phyloP scores from a whole-genome alignment of 2,113 vertebrate genomes.

The Nyctibius bracteatus region DNA sequence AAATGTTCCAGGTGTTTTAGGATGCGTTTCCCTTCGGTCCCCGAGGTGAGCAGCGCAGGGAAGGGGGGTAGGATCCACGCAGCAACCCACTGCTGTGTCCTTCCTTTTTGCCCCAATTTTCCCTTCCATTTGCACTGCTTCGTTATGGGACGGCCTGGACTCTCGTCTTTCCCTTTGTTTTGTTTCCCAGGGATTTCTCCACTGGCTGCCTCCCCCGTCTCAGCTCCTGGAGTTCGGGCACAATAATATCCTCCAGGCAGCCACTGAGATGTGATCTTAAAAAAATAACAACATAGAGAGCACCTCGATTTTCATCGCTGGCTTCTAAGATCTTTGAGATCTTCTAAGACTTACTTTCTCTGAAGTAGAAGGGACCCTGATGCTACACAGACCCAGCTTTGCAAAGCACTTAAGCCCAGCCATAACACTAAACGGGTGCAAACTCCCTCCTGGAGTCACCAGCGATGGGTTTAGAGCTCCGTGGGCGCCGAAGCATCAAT shows the following conservation, averaged over 20 bases:
- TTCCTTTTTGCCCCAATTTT: background rate
- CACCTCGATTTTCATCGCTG: background rate
- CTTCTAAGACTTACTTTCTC: too few relatives aligned
- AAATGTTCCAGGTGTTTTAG: too few relatives aligned
- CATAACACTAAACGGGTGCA: fast-evolving
- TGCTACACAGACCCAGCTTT: background rate
- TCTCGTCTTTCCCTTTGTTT: constrained; percentile 46
- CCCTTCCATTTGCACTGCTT: background rate
- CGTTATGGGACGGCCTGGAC: background rate
- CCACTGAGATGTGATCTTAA: background rate
- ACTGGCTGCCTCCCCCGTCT: background rate
- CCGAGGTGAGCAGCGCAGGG: too few relatives aligned
- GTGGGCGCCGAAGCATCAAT: fast-evolving
- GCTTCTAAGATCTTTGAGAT: background rate
- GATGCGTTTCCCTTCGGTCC: too few relatives aligned
- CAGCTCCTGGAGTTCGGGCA: background rate
- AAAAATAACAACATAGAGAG: background rate
- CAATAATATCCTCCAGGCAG: background rate
- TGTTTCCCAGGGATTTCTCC: constrained; percentile 36
- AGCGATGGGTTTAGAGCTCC: fast-evolving
- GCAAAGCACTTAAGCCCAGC: background rate
- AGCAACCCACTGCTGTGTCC: background rate
- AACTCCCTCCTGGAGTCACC: background rate
- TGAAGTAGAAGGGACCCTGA: background rate
- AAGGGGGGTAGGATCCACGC: fast-evolving